These are phyloP conservation scores for Dryobates pubescens DNA, from an alignment of 2,797 vertebrate species.

Conservation along the genomic window DNA sequence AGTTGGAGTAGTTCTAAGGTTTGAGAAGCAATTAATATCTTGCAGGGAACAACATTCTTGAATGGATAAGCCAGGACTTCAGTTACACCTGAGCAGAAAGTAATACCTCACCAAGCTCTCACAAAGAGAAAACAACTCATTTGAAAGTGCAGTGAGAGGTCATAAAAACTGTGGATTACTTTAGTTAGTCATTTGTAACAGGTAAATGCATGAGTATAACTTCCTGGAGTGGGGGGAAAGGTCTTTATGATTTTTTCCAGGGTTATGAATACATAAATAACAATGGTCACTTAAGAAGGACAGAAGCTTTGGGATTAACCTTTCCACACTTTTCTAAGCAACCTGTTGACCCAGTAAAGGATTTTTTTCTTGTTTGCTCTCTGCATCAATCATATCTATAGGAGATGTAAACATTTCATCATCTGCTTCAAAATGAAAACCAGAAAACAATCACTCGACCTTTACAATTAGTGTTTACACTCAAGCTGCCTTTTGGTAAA, in stretches of 20 bases:
- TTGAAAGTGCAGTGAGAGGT: constrained; percentile 64
- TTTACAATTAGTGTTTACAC: constrained; percentile 49
- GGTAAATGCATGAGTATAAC: constrained; percentile 66
- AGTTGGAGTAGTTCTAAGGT: constrained; percentile 69
- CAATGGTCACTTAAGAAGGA: constrained; percentile 31
- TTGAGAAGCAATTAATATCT: constrained; percentile 78
- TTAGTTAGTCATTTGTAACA: constrained; percentile 72
- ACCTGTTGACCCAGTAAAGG: constrained; percentile 48
- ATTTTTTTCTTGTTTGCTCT: constrained; percentile 57
- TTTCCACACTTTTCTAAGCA: constrained; percentile 48
- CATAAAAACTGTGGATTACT: constrained; percentile 71
- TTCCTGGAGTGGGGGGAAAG: constrained; percentile 53
- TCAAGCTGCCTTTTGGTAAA: constrained; percentile 19
- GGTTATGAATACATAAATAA: constrained; percentile 66
- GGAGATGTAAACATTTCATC: constrained; percentile 59
- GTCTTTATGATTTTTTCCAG: constrained; percentile 60
- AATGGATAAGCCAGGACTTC: constrained; percentile 63
- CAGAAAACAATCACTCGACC: constrained; percentile 46
- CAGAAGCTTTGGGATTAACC: constrained; percentile 65
- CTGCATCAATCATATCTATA: constrained; percentile 52
- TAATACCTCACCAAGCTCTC: constrained; percentile 55
- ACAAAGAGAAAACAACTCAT: constrained; percentile 16
- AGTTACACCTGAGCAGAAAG: constrained; percentile 76
- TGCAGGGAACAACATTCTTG: constrained; percentile 47
- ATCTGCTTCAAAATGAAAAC: constrained; percentile 60